phyloP scores from a whole-genome alignment of 2,113 vertebrate species.

The Solenodon paradoxus region DNA sequence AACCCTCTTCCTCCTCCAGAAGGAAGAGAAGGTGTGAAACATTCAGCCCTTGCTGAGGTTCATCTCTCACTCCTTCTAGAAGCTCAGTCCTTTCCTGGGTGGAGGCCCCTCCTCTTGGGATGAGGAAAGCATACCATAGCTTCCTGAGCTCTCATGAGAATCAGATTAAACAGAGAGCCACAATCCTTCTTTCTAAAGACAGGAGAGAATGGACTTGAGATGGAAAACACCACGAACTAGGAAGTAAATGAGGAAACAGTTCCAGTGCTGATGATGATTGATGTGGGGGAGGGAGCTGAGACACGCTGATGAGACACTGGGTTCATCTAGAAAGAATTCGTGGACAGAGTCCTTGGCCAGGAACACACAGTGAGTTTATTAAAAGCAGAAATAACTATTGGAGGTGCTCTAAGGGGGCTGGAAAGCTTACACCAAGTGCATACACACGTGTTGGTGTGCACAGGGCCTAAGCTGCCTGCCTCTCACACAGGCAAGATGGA shows the following conservation, averaged over 20 bases:
- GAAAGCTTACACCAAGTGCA: no score
- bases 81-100: background rate
- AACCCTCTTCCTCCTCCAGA: background rate
- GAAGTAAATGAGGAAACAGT: background rate
- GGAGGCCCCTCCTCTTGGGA: background rate
- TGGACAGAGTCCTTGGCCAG: no score
- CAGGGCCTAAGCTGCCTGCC: no score
- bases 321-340: no score
- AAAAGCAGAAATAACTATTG: no score
- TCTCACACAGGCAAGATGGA: no score
- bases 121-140: background rate
- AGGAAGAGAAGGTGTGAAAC: conserved; percentile 47
- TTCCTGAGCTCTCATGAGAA: background rate
- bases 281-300: no score
- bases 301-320: no score
- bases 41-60: background rate
- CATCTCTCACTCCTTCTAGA: background rate
- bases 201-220: background rate
- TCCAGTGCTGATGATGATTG: no score
- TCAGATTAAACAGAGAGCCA: background rate
- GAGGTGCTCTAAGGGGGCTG: no score
- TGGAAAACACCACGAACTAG: background rate
- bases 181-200: background rate
- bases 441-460: no score
- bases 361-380: no score